A percentile compares a stretch with the other conserved stretches of the same genome.
phyloP scores from a whole-genome alignment of 2,797 vertebrate genomes.

The Urosaurus nigricauda region DNA sequence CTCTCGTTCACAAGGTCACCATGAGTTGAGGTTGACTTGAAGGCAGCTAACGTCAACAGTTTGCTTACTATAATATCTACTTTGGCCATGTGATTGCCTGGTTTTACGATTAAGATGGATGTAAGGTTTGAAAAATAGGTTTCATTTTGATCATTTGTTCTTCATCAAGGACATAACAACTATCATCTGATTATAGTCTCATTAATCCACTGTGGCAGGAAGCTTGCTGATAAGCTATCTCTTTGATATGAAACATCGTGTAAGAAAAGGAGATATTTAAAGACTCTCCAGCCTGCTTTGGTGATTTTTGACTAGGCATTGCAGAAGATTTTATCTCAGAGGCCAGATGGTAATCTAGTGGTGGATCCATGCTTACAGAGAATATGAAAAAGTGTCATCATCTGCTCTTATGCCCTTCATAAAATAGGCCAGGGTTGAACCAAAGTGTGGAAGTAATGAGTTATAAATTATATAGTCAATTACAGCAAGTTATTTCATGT shows the following conservation, averaged over 20 bases:
- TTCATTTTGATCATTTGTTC: neutral
- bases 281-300: neutral
- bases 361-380: neutral
- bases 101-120: neutral
- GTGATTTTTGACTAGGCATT: neutral
- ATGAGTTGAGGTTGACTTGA: too few species aligned
- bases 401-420: neutral
- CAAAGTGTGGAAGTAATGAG: too few species aligned
- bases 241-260: neutral
- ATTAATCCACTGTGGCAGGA: neutral
- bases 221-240: slow-evolving; percentile 10
- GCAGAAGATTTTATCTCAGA: slow-evolving; percentile 4
- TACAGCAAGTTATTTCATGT: neutral
- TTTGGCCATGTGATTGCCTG: neutral
- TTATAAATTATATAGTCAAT: too few species aligned
- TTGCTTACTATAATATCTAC: too few species aligned
- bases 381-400: neutral
- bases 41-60: too few species aligned
- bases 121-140: neutral
- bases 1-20: too few species aligned
- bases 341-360: neutral
- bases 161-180: slow-evolving; percentile 6
- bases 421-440: neutral
- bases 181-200: slow-evolving; percentile 1
- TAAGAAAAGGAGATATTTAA: slow-evolving; percentile 8